Evolutionary conservation across 2,797 vertebrate species (phyloP), one percentile per base, ranked within the genome.

Genomic region (Etheostoma perlongum): DNA sequence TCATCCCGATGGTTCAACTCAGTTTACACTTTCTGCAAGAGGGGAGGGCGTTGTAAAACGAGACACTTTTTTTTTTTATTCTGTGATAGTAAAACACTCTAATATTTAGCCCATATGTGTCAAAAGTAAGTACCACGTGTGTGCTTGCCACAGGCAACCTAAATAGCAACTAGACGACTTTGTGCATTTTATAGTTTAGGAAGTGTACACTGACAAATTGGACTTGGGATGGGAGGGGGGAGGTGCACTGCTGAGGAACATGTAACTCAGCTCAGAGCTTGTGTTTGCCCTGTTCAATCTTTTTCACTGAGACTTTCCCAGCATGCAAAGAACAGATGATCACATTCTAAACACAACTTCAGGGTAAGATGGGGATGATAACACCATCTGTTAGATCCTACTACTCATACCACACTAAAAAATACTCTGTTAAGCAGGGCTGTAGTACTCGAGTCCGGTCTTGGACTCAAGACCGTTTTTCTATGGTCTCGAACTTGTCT

Each of bases 1-100:
- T 89, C 81, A 72, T 48, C 42, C 58, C 40, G 44, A 44, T 16
- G 69, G 74, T 82, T 90, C 78, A 86, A 74, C 72, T 71, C 74
- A 44, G 76, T 87, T 82, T 71, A 79, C 36, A 40, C 36, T 27
- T 25, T 52, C 47, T 77, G 30, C 54, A 57, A 48, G 8, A 14
- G 54, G 59, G 60, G 54, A 60, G 72, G 21, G 30, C 1, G 52
- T 58, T 33, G 48, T n/a, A 6, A 54, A 4, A 51, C 40, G 59
- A 71, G 47, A n/a, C 59, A 15, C 46, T 10, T 54, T 68, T 55
- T 78, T 36, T 71, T 55, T 78, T 12, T 49, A 59, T 73, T 71
- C 47, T 40, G 55, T 67, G 53, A 47, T 46, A 49, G 64, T 44
- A 52, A 63, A 72, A 40, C 64, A 53, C 16, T 72, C 53, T 59